Evolutionary conservation across 2,888 invertebrate species (phyloP), one percentile per base, ranked within the genome.

Genomic region (Leucozona laternaria): DNA sequence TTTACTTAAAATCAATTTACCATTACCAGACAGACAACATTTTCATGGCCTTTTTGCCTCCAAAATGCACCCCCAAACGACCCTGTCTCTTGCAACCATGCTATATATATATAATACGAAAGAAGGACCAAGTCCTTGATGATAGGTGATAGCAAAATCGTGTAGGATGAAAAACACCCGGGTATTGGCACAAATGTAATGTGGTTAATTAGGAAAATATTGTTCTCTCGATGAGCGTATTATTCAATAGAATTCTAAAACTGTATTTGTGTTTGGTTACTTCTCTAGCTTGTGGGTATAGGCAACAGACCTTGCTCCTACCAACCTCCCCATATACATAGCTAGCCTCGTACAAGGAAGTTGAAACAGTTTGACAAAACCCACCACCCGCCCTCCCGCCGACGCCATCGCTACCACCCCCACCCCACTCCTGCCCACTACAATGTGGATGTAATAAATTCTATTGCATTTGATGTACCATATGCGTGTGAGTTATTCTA

Each of bases 131-230:
- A 68, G 53, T 68, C 62, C 55, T 50, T 60, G 60, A 31, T 71
- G 78, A 73, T 79, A 81, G 81, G 75, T 81, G 73, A 86, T 78
- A 78, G 78, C 78, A 78, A 80, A 58, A 62, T 28, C 53, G 20
- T 60, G 28, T 73, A 73, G 77, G 55, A 25, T 64, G 55, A 66
- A 37, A 71, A 75, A 82, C 82, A 60, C 70, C 53, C 82, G 81
- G 87, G 75, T 76, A 83, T 79, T 75, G 81, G 87, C 79, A 78
- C 82, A 79, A 82, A 88, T 89, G 89, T 89, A 89, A 89, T 89
- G 89, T 79, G 88, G 89, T 89, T 89, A 89, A 89, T 89, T 89
- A 89, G 89, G 88, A 89, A 89, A 89, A 89, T 89, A 89, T 89
- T 89, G 89, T 89, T 89, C 88, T 89, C 89, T 83, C 85, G 88